Conservation (phyloP, 1,140 invertebrate genomes). For the Condylostylus longicornis region DNA sequence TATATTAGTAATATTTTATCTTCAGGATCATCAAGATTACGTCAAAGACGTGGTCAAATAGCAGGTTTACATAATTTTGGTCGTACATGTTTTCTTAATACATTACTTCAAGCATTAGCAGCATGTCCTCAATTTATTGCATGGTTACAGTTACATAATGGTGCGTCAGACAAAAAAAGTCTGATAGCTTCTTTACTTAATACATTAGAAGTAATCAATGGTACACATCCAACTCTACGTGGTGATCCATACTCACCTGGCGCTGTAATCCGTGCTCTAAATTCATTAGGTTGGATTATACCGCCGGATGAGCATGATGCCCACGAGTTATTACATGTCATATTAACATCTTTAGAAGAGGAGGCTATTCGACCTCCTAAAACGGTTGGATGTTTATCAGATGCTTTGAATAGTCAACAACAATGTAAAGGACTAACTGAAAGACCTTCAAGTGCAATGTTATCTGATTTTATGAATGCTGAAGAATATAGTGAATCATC, state of each 20-base stretch:
- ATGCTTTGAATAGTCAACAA: conserved; percentile 39
- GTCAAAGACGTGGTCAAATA: conserved; percentile 49
- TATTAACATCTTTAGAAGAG: conserved; percentile 73
- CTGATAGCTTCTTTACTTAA: conserved; percentile 46
- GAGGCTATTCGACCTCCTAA: conserved; percentile 44
- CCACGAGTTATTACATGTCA: conserved; percentile 76
- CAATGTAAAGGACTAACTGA: conserved; percentile 14
- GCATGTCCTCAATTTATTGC: conserved; percentile 63
- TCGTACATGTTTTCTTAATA: conserved; percentile 76
- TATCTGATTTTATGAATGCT: conserved; percentile 27
- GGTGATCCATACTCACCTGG: conserved; percentile 51
- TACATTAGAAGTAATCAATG: conserved; percentile 60
- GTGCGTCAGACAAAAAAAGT: conserved; percentile 37
- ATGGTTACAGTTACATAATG: conserved; percentile 55
- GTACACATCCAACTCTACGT: conserved; percentile 50
- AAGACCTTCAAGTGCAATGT: conserved; percentile 28
- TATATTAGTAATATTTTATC: too few relatives aligned
- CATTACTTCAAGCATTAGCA: conserved; percentile 66
- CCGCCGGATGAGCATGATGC: conserved; percentile 83
- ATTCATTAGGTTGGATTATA: conserved; percentile 66
- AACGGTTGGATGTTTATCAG: conserved; percentile 47
- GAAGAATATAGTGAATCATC: conserved; percentile 27
- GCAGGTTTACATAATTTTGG: conserved; percentile 71
- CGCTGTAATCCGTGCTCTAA: conserved; percentile 59
- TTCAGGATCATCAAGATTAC: conserved; percentile 35